Conservation (phyloP, 2,888 invertebrate genomes). For the Cistogaster globosa region DNA sequence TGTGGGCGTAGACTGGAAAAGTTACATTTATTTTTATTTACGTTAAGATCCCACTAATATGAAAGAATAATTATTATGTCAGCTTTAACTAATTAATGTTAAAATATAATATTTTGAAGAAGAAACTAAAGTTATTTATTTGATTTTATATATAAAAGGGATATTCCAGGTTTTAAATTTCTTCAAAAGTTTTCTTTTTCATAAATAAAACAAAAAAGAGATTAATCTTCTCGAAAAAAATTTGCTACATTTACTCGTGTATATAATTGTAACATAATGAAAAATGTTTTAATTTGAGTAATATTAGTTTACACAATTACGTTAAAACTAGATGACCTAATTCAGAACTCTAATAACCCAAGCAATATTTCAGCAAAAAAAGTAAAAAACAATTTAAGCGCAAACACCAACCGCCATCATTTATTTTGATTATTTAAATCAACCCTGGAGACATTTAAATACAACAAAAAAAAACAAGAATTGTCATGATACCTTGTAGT, state of each 20-base stretch:
- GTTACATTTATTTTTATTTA: constrained; percentile 28
- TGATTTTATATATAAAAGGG: not conserved
- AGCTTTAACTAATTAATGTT: not conserved
- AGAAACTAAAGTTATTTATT: not conserved
- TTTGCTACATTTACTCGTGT: too few relatives aligned
- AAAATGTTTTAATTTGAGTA: constrained; percentile 52
- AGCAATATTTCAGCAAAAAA: constrained; percentile 17
- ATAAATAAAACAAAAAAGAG: too few relatives aligned
- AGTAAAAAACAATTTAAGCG: not conserved
- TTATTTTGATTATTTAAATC: constrained; percentile 65
- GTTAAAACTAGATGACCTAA: constrained; percentile 53
- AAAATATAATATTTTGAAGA: not conserved
- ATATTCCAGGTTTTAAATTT: not conserved
- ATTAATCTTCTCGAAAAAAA: too few relatives aligned
- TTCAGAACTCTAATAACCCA: constrained; percentile 28
- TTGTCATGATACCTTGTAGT: constrained; percentile 18
- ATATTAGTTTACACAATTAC: constrained; percentile 54
- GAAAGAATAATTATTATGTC: not conserved
- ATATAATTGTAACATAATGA: constrained; percentile 1
- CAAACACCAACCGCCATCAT: constrained; percentile 38
- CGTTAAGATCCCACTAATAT: not conserved
- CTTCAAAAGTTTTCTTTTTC: not conserved
- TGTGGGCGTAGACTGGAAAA: constrained; percentile 57
- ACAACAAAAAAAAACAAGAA: constrained; percentile 23
- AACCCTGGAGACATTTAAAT: constrained; percentile 47